Base-by-base conservation (phyloP, 2,113 vertebrate species). In the Mesoclemmys tuberculata region DNA sequence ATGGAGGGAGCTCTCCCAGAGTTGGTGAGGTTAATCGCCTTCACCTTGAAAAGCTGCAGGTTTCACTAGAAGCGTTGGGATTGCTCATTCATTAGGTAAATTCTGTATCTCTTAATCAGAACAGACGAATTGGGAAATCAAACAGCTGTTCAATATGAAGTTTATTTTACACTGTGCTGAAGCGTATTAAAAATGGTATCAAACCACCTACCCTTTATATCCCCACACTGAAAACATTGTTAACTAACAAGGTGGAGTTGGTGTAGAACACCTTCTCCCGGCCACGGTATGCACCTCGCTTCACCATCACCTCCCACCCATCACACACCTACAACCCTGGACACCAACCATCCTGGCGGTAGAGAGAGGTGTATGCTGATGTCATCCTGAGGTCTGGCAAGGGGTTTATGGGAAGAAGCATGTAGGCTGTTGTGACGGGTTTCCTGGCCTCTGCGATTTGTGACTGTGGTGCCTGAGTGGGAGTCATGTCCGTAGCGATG, bases 11-110 rank as follows among this genome's bases (percentile, higher is more conserved):
- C 8, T 8, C 1, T 41, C 54, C 38, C 27, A 46, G 10, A 54
- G 6, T 14, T 16, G 29, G 4, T 0, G 5, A 84, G 9, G 52
- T 6, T 91, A 49, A 56, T 44, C 80, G 19, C 58, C 89, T 31
- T 81, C 51, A 46, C 58, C 48, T 80, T 87, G 61, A 74, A 95
- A 95, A 93, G 81, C 22, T 55, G 29, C 74, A 88, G 83, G 21
- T 27, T 77, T 8, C 4, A 8, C 85, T 77, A 64, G 31, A 38
- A 82, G 7, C 8, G 83, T 52, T 31, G 41, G 54, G 3, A 77
- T 54, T 82, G 48, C 61, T 84, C 13, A 19, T 85, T 87, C 48
- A 26, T 90, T 82, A 61, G 44, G 26, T 61, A 44, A 94, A 90
- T 31, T 88, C 75, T 52, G 1, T 26, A 81, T 90, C 56, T 88